phyloP scores from a whole-genome alignment of 1,140 invertebrate species.

The Homarus americanus region DNA sequence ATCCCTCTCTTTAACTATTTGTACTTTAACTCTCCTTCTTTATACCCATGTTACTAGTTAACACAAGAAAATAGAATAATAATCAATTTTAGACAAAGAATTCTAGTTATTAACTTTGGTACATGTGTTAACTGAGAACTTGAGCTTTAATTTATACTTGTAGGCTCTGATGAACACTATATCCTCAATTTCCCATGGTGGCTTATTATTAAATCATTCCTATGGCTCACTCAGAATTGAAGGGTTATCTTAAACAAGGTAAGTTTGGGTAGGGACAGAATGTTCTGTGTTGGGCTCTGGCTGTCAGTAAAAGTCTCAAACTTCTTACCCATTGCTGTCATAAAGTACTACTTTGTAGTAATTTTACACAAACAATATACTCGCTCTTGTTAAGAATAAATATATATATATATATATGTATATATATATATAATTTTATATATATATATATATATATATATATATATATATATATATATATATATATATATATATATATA shows the following conservation, averaged over 20 bases:
- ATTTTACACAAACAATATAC: conserved; percentile 6
- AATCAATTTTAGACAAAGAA: neutral
- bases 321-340: neutral
- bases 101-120: neutral
- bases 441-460: neutral
- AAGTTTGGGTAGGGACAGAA: neutral
- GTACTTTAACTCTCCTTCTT: neutral
- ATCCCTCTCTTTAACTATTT: conserved; percentile 16
- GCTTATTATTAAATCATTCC: conserved; percentile 3
- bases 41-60: neutral
- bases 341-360: neutral
- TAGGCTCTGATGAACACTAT: conserved; percentile 11
- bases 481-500: too few relatives aligned
- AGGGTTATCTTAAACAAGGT: neutral
- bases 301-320: neutral
- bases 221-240: conserved; percentile 8
- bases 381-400: conserved; percentile 11
- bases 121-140: neutral
- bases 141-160: neutral
- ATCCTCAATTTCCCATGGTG: neutral
- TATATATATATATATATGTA: neutral
- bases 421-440: too few relatives aligned
- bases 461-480: too few relatives aligned
- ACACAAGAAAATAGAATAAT: neutral
- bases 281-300: neutral